Conservation (phyloP, 2,888 invertebrate species). For the Tachina grossa region DNA sequence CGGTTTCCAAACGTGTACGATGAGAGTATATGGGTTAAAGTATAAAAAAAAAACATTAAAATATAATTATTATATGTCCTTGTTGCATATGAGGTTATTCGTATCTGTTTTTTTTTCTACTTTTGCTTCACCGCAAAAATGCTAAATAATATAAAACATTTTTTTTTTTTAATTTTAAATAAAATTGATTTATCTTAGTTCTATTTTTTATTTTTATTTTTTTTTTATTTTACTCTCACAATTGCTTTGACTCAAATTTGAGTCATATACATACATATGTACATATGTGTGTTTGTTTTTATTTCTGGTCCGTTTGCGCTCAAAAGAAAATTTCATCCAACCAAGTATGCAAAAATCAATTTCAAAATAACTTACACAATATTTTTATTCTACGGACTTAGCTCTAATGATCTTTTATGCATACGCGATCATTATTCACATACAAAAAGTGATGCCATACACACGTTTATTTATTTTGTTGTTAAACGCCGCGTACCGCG, state of each 20-base stretch:
- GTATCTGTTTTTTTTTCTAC: background rate
- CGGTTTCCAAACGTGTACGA: too few species aligned
- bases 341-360: background rate
- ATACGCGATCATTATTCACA: constrained; percentile 7
- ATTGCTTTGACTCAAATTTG: constrained; percentile 5
- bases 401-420: constrained; percentile 4
- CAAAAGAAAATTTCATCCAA: constrained; percentile 22
- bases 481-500: constrained; percentile 15
- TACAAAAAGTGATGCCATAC: constrained; percentile 40
- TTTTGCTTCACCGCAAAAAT: background rate
- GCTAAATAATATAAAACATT: background rate
- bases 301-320: constrained; percentile 3
- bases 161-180: background rate
- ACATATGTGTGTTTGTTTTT: too few species aligned
- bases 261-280: background rate
- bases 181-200: constrained; percentile 17
- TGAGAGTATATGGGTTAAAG: too few species aligned
- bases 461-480: constrained; percentile 28
- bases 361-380: background rate
- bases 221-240: background rate
- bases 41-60: background rate
- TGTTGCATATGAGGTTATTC: constrained; percentile 25
- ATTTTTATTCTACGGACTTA: background rate
- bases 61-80: constrained; percentile 47
- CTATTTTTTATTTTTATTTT: too few species aligned